Evolutionary conservation across 2,797 vertebrate genomes (phyloP), one percentile per base, ranked within the genome.

Genomic region (Odontamblyopus rebecca): DNA sequence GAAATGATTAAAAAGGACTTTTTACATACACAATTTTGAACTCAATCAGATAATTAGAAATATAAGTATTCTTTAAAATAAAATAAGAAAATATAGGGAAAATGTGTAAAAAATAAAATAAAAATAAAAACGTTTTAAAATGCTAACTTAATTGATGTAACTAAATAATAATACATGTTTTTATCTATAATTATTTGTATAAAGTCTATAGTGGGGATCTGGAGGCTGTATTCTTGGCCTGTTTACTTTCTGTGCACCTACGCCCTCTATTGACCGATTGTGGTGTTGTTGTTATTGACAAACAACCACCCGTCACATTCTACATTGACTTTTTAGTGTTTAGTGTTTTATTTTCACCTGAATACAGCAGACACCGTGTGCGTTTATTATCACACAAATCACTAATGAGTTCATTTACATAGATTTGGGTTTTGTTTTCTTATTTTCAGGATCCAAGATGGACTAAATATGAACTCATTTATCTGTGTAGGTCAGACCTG

Each of bases 231-330:
- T 19, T 19, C n/a, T 41, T 11, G 32, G 61, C 18, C 32, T 62
- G 16, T 63, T 38, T 23, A 23, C 35, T 89, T 85, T 9, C 63
- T 65, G 12, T 7, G 84, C 62, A 84, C 76, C 54, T 82, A 82
- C 85, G 85, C 89, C 90, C 89, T 87, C 89, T 92, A 75, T 91
- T 92, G 91, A 87, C 87, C 85, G 78, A 19, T 61, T n/a, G 72
- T 67, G 68, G 87, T 82, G 78, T 79, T 65, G 81, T 67, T 83
- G 56, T 67, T 61, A 38, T 70, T 80, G 65, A 60, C 61, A 76
- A 73, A 71, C 75, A 23, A 18, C 16, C 19, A 15, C 19, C n/a
- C 23, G 54, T 35, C 68, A 53, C 38, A 16, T 26, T 48, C 3
- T 68, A 32, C 30, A 29, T 5, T 27, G 4, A 27, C 7, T 6